These are phyloP conservation scores for Oryzias melastigma DNA, from an alignment of 2,113 vertebrate species.

Conservation along the genomic window DNA sequence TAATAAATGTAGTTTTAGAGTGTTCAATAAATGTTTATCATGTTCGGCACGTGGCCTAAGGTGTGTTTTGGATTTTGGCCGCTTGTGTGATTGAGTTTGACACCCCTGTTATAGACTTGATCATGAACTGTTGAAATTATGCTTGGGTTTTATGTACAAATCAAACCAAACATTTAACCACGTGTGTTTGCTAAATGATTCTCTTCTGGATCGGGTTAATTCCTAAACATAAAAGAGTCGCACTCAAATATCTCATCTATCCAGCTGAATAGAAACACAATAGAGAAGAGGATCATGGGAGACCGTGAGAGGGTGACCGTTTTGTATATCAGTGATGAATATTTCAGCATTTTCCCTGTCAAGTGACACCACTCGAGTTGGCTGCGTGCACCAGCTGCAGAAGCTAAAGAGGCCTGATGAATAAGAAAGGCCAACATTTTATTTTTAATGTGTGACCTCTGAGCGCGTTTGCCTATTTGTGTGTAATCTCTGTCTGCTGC, in stretches of 20 bases:
- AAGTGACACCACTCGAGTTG: conserved; percentile 24
- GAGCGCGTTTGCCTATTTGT: conserved; percentile 23
- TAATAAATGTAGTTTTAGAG: too few relatives aligned
- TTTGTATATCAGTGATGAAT: conserved; percentile 22
- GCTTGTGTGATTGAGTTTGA: too few relatives aligned
- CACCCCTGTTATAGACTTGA: too few relatives aligned
- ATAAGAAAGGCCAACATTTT: conserved; percentile 5
- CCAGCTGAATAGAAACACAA: neutral
- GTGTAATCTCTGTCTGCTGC: conserved; percentile 40
- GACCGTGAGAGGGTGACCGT: neutral
- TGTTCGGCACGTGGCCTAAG: too few relatives aligned
- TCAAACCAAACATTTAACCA: too few relatives aligned
- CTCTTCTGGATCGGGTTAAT: too few relatives aligned
- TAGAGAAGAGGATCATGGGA: neutral
- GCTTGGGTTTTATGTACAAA: too few relatives aligned
- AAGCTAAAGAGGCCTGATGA: conserved; percentile 33
- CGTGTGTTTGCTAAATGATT: too few relatives aligned
- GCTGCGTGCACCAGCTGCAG: conserved; percentile 1
- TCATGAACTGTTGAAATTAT: too few relatives aligned
- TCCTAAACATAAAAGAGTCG: too few relatives aligned
- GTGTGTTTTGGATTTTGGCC: too few relatives aligned
- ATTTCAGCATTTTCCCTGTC: conserved; percentile 37
- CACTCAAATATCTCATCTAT: neutral
- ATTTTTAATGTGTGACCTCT: conserved; percentile 15
- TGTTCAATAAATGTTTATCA: too few relatives aligned